phyloP scores from a whole-genome alignment of 1,140 invertebrate species.

The Cherax destructor region DNA sequence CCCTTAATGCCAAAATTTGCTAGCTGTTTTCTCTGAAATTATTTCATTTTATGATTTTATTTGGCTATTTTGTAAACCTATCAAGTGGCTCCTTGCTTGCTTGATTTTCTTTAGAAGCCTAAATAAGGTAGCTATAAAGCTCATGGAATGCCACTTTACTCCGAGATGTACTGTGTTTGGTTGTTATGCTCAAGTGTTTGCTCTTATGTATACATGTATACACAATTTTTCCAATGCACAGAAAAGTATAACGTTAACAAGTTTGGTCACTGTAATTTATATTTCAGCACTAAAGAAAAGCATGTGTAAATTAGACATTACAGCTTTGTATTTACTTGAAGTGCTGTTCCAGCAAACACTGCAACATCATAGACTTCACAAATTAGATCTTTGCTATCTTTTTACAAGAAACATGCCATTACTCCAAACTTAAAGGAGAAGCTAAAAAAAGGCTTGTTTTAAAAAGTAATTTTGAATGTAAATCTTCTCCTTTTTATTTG shows the following conservation, averaged over 20 bases:
- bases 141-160: too few species aligned
- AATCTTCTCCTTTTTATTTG: not conserved
- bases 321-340: not conserved
- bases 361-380: not conserved
- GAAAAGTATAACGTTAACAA: not conserved
- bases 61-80: too few species aligned
- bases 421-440: not conserved
- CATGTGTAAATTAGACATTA: not conserved
- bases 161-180: not conserved
- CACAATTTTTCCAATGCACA: not conserved
- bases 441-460: not conserved
- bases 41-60: too few species aligned
- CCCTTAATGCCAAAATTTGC: too few species aligned
- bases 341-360: not conserved
- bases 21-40: too few species aligned
- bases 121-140: too few species aligned
- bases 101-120: too few species aligned
- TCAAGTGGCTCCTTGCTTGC: too few species aligned
- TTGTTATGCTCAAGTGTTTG: not conserved
- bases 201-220: too few species aligned
- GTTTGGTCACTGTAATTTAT: not conserved
- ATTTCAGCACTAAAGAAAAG: not conserved
- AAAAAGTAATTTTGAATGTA: not conserved
- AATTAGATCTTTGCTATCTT: not conserved
- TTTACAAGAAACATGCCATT: not conserved